A percentile compares a stretch with the other conserved stretches of the same genome.
Evolutionary conservation across 2,797 vertebrate genomes (phyloP).

Genomic region (Allenopithecus nigroviridis): DNA sequence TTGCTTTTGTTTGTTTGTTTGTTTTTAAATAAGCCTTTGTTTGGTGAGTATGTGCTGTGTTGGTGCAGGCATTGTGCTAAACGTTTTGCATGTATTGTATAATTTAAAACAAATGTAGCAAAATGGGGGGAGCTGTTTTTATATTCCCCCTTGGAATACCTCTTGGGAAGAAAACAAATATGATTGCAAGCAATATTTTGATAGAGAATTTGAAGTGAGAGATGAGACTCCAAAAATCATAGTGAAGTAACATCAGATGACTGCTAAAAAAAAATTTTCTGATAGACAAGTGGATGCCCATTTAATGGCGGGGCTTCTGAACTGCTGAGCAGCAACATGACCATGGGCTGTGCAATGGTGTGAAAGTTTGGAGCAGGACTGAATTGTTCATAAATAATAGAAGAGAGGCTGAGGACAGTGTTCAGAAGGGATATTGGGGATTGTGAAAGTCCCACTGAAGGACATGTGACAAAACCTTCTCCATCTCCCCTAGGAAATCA

Average conservation of each 20-base stretch:
- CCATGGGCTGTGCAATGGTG: too few species aligned
- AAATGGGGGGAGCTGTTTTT: background rate
- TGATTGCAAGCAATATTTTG: background rate
- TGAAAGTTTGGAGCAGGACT: background rate
- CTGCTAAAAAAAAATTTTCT: background rate
- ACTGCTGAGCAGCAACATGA: background rate
- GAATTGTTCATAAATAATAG: background rate
- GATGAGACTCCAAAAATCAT: background rate
- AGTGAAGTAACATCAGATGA: background rate
- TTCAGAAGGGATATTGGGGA: background rate
- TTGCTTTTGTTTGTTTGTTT: background rate
- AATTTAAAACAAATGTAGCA: background rate
- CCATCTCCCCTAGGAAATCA: constrained; percentile 5
- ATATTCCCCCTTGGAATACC: background rate
- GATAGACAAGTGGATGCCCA: background rate
- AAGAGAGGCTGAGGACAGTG: background rate
- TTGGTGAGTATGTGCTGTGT: background rate
- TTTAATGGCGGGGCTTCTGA: background rate
- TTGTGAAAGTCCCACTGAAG: background rate
- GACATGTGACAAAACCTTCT: background rate
- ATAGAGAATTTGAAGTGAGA: constrained; percentile 21
- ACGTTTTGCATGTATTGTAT: background rate
- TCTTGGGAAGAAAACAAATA: background rate
- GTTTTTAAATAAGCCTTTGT: background rate
- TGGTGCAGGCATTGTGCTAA: background rate